Base-by-base conservation (phyloP, 1,140 invertebrate genomes). In the Monochamus saltuarius region DNA sequence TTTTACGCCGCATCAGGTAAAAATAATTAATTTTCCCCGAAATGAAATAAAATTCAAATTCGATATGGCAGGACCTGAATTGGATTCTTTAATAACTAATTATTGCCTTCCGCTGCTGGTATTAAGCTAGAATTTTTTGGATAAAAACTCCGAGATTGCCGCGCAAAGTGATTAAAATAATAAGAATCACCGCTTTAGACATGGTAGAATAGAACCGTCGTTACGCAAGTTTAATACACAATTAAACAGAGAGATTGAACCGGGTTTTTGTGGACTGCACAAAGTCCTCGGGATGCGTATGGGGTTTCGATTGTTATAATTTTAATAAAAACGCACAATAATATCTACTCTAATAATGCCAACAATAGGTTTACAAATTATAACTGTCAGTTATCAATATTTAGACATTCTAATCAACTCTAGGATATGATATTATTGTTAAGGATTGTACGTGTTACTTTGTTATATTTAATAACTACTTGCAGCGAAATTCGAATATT, bases 211-310 rank as follows among this genome's bases (percentile, higher is more conserved):
- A 29, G 22, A 29, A 29, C 19, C 35, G n/a, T 16, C 17, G 13
- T 49, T 49, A 13, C 46, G 46, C n/a, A 49, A 49, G 35, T 34
- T 49, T 49, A 22, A 35, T 40, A 54, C 51, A 54, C 51, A 55
- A 55, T 55, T 43, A 55, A 43, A 42, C 53, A 19, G 37, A 19
- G 53, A 55, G 22, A 29, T 55, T 42, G 46, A 55, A 43, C 34
- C 35, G 36, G 37, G 37, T 54, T 54, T 54, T 54, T 54, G 22
- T 29, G 6, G 6, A 6, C 22, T 29, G 22, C 22, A 29, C 22
- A 29, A 29, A 29, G 22, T 29, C 22, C 22, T 29, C 22, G 22
- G 22, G 22, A 29, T 29, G 22, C 22, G 22, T 29, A 29, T 29
- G 22, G 22, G 22, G 22, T 29, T 29, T 29, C 22, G 22, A 29